Evolutionary conservation across 2,888 invertebrate species (phyloP), one percentile per base, ranked within the genome.

Genomic region (Polylopha cassiicola): DNA sequence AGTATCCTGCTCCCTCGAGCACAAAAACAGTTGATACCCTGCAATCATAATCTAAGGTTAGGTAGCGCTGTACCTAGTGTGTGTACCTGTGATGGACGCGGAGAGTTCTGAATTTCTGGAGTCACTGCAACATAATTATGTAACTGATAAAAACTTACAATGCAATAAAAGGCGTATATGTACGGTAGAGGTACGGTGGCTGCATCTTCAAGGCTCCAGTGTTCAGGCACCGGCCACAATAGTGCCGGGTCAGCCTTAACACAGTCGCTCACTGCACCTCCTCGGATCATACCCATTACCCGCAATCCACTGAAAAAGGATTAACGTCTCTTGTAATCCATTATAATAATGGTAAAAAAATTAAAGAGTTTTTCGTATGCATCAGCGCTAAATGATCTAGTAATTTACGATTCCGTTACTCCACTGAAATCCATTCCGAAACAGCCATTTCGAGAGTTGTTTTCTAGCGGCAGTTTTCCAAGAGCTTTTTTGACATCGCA

Each of bases 131-230:
- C 4, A 10, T 27, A n/a, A 3, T 14, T 10, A 8, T 14, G 3
- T 20, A 13, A 28, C 33, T 44, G 26, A 51, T 45, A 37, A 50
- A 36, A 15, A 30, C 37, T 37, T 7, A 37, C 37, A 4, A 37
- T 22, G n/a, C 37, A 37, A 23, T 37, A 37, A 18, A 37, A 37
- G 7, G 37, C 37, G 23, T 37, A 29, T 4, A 37, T 16, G 74
- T 91, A 92, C 0, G 92, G 91, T 20, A 92, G 87, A 0, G 94
- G 93, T 1, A 93, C 88, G 0, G 93, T 91, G 0, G 92, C 91
- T 2, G 92, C 94, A 46, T 93, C 91, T 62, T 90, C 87, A 10
- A 92, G 62, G 1, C 86, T 84, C 91, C 91, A 93, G 3, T 78
- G 55, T 1, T 88, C 80, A 0, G 94, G 92, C 1, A 93, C 77